Percentiles rank a stretch among this genome's conserved stretches.
Evolutionary conservation across 2,797 vertebrate species (phyloP).

Genomic region (Channallabes apus): DNA sequence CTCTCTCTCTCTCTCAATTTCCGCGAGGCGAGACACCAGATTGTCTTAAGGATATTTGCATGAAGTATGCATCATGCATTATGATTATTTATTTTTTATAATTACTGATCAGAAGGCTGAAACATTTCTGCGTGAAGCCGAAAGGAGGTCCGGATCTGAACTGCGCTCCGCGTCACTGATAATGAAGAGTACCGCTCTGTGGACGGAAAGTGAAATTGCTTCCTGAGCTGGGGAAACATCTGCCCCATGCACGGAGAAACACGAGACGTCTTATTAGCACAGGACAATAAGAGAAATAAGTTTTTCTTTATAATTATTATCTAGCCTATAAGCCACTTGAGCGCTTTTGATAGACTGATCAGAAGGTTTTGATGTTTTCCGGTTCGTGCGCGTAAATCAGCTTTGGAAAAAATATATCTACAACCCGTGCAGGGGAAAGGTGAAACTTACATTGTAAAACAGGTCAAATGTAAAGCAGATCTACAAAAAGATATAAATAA

Average conservation of each 20-base stretch:
- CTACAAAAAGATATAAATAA: too few relatives aligned
- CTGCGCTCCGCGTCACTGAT: conserved; percentile 60
- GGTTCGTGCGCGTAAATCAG: background rate
- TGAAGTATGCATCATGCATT: background rate
- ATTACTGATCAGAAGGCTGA: background rate
- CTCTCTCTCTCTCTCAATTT: background rate
- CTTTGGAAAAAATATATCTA: too few relatives aligned
- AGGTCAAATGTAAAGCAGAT: background rate
- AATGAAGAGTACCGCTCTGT: conserved; percentile 84
- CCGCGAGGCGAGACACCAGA: background rate
- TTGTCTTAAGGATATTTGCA: background rate
- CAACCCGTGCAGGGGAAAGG: background rate
- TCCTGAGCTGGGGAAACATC: conserved; percentile 61
- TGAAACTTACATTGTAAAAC: background rate
- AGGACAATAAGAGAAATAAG: background rate
- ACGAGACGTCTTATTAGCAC: conserved; percentile 28
- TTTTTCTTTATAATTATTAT: too few relatives aligned
- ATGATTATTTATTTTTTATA: too few relatives aligned
- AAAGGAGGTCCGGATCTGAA: conserved; percentile 38
- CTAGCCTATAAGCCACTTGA: background rate
- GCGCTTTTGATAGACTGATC: background rate
- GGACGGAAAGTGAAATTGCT: conserved; percentile 74
- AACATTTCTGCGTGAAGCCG: conserved; percentile 45
- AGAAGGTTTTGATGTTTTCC: background rate
- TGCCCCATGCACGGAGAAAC: conserved; percentile 60